Evolutionary conservation across 2,797 vertebrate species (phyloP), one percentile per base, ranked within the genome.

Genomic region (Momotus momota): DNA sequence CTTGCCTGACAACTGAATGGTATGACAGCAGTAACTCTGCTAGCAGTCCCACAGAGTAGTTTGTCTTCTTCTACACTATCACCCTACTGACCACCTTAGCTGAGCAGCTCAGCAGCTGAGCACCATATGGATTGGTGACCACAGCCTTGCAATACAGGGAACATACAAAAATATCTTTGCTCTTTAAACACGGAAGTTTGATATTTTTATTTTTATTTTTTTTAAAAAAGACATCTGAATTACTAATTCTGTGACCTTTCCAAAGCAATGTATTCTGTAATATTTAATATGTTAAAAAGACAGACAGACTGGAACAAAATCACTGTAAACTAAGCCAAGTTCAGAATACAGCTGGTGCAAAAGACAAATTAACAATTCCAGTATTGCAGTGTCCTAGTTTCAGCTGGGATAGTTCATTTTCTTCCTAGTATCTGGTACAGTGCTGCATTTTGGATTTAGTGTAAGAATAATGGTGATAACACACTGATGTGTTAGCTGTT

Each of bases 201-300:
- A 7, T 75, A 10, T 33, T 91, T 69, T 91, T 69, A 54, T 8
- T 26, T 38, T 8, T 75, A 10, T 33, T 78, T 91, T 91, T 69
- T 58, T 8, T 26, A 38, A 48, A 62, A 66, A 81, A 67, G 13
- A 19, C 6, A 57, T 49, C 33, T 85, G 74, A 93, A 74, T 87
- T 84, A 86, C 60, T 77, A 48, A 67, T 81, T 81, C 48, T 78
- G 46, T 91, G 38, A 72, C 67, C 65, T 96, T 88, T 81, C 29
- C 74, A 93, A 85, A 43, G 49, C n/a, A 94, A 66, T 2, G 2
- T 13, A 46, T 74, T 74, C 26, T 16, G 29, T 27, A 88, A 67
- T 62, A 86, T 54, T 86, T 79, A 88, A 75, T 18, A 62, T 12
- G 81, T 3, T 7, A 57, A 79, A 78, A 77, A 77, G 20, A 35